phyloP scores from a whole-genome alignment of 1,140 invertebrate species.

The Ostrea edulis region DNA sequence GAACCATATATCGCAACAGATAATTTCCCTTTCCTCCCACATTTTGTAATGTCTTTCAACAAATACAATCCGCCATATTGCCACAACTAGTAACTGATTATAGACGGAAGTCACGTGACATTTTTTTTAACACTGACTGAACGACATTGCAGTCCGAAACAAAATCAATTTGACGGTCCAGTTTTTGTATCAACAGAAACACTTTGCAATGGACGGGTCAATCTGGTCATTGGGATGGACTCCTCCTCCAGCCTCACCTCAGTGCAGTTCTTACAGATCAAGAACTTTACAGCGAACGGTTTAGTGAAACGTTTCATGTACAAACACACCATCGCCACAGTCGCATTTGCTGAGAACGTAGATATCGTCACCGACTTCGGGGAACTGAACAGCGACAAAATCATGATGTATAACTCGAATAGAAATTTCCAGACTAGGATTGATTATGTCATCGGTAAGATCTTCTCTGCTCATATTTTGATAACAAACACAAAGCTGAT shows the following conservation, averaged over 20 bases:
- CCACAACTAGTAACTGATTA: too few species aligned
- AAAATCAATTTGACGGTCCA: not conserved
- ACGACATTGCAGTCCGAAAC: not conserved
- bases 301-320: conserved; percentile 8
- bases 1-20: too few species aligned
- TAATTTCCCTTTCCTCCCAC: too few species aligned
- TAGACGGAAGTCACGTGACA: too few species aligned
- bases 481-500: not conserved
- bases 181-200: not conserved
- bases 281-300: conserved; percentile 9
- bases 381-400: conserved; percentile 18
- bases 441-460: not conserved
- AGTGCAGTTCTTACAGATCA: conserved; percentile 9
- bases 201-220: not conserved
- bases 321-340: conserved; percentile 12
- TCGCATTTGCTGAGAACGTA: conserved; percentile 10
- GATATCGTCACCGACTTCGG: conserved; percentile 31
- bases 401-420: conserved; percentile 16
- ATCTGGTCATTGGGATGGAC: conserved; percentile 20
- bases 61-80: too few species aligned
- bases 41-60: too few species aligned
- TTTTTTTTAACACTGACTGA: not conserved
- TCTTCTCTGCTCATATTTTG: not conserved
- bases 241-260: not conserved
- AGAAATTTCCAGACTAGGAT: conserved; percentile 6